These are phyloP conservation scores for Urocyon cinereoargenteus DNA, from an alignment of 2,797 vertebrate genomes.

Conservation along the genomic window DNA sequence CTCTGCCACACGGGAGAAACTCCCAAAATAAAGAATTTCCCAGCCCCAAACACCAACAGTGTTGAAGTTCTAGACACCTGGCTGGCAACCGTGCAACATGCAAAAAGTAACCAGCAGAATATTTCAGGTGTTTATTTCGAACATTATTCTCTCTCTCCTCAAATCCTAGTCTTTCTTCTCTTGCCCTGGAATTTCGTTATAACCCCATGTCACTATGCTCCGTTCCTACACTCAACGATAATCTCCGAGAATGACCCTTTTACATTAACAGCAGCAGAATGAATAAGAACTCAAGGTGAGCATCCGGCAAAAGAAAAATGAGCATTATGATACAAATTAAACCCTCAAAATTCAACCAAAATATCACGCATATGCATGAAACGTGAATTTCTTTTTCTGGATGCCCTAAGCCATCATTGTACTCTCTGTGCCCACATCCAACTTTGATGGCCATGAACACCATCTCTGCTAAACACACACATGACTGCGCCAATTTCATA, in stretches of 20 bases:
- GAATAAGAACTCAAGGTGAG: conserved; percentile 11
- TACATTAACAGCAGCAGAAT: not conserved
- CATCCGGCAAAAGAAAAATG: not conserved
- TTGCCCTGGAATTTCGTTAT: not conserved
- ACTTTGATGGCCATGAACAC: not conserved
- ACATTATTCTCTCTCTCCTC: not conserved
- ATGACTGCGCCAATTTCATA: conserved; percentile 66
- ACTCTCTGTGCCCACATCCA: not conserved
- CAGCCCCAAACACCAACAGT: not conserved
- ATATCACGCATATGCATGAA: not conserved
- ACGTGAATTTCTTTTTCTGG: not conserved
- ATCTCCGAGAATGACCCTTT: not conserved
- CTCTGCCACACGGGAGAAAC: not conserved
- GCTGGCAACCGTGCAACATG: not conserved
- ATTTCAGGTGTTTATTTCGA: not conserved
- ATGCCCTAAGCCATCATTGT: not conserved
- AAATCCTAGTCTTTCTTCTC: not conserved
- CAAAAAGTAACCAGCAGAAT: not conserved
- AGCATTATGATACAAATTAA: not conserved
- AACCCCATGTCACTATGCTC: not conserved
- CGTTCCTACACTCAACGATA: not conserved
- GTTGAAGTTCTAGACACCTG: not conserved
- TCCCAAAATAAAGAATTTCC: not conserved
- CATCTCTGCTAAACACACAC: conserved; percentile 69
- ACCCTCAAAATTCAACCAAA: not conserved